These are phyloP conservation scores for Saimiri boliviensis DNA, from an alignment of 2,113 vertebrate species.

Conservation along the genomic window DNA sequence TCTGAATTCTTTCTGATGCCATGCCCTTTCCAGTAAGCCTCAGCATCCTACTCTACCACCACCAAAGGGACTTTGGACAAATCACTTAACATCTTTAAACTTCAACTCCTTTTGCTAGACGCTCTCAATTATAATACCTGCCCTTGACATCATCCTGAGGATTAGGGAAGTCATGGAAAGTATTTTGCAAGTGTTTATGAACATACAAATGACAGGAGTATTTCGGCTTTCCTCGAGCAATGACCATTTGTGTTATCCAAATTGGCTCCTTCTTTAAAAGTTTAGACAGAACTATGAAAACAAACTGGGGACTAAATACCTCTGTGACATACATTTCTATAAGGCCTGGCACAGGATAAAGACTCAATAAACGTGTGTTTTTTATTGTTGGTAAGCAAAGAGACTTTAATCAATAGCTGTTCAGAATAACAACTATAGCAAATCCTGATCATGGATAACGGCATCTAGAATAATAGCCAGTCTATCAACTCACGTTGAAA, in stretches of 20 bases:
- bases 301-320: neutral
- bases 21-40: neutral
- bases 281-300: neutral
- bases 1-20: neutral
- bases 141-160: neutral
- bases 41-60: neutral
- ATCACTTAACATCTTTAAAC: neutral
- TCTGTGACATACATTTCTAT: neutral
- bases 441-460: neutral
- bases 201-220: neutral
- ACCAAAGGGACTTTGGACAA: neutral
- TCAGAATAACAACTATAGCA: neutral
- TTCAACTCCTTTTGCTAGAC: neutral
- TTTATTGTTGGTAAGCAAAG: neutral
- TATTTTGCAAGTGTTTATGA: neutral
- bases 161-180: neutral
- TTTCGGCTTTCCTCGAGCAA: neutral
- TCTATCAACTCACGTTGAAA: neutral
- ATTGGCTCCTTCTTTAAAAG: neutral
- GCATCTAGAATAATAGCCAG: neutral
- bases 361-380: neutral
- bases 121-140: neutral
- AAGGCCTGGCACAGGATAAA: neutral
- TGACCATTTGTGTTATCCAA: neutral
- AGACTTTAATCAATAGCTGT: neutral